Evolutionary conservation across 2,888 invertebrate genomes (phyloP).

Genomic region (Actias luna): DNA sequence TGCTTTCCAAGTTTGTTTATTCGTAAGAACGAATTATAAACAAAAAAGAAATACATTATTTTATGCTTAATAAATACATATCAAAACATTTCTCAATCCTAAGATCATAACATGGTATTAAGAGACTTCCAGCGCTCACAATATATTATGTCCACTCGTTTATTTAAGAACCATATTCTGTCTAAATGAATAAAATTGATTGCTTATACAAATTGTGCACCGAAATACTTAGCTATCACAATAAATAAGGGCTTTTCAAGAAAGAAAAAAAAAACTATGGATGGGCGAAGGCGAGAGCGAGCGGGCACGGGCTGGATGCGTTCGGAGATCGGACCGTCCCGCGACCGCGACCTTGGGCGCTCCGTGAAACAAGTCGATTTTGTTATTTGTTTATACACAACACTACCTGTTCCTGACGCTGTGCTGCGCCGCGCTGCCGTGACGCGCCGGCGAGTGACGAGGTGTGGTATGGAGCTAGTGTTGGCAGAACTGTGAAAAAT

Average conservation of each 20-base stretch:
- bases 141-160: slow-evolving; percentile 55
- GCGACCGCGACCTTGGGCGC: slow-evolving; percentile 65
- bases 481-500: too few species aligned
- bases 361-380: slow-evolving; percentile 79
- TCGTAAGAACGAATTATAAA: neutral
- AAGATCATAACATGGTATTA: slow-evolving; percentile 27
- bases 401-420: slow-evolving; percentile 67
- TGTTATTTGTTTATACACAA: slow-evolving; percentile 81
- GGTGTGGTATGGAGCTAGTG: slow-evolving; percentile 43
- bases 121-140: slow-evolving; percentile 46
- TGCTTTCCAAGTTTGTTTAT: slow-evolving; percentile 39
- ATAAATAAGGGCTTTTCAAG: slow-evolving; percentile 76
- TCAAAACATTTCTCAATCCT: slow-evolving; percentile 24
- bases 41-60: neutral
- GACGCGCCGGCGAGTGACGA: slow-evolving; percentile 32
- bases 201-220: slow-evolving; percentile 81
- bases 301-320: slow-evolving; percentile 46
- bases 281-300: slow-evolving; percentile 43
- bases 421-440: slow-evolving; percentile 21
- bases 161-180: slow-evolving; percentile 73
- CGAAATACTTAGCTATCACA: slow-evolving; percentile 79
- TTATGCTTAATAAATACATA: slow-evolving; percentile 8
- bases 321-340: slow-evolving; percentile 38
- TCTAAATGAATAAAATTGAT: slow-evolving; percentile 82
- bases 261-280: slow-evolving; percentile 63